Percentiles rank a stretch among this genome's conserved stretches.
These are phyloP conservation scores for Strix uralensis DNA, from an alignment of 2,113 vertebrate species.

Conservation along the genomic window DNA sequence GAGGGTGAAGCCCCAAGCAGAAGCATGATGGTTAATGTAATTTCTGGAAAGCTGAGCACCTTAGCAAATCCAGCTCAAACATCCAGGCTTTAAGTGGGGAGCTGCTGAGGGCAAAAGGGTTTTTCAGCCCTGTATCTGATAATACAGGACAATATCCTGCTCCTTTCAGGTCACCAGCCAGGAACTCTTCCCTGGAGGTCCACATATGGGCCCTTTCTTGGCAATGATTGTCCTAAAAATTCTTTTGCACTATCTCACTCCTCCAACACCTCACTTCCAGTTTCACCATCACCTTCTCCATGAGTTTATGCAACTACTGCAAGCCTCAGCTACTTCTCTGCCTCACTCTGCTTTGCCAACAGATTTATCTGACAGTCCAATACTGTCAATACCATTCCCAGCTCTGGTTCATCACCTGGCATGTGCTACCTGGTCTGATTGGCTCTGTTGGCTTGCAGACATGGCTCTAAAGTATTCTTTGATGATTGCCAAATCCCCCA, in stretches of 20 bases:
- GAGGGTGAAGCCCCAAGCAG: neutral
- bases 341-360: neutral
- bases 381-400: neutral
- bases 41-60: neutral
- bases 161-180: neutral
- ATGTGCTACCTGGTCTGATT: neutral
- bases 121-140: neutral
- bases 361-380: neutral
- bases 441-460: neutral
- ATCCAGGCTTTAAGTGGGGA: neutral
- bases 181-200: neutral
- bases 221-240: neutral
- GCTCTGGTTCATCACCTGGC: neutral
- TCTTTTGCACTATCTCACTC: neutral
- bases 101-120: neutral
- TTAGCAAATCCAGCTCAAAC: neutral
- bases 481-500: neutral
- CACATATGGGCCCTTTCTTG: rapidly evolving
- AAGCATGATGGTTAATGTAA: neutral
- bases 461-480: neutral
- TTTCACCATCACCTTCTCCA: neutral
- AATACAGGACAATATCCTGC: neutral
- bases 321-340: neutral
- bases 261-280: neutral
- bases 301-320: neutral